Base-by-base conservation (phyloP, 2,113 vertebrate species). In the Sitta europaea region DNA sequence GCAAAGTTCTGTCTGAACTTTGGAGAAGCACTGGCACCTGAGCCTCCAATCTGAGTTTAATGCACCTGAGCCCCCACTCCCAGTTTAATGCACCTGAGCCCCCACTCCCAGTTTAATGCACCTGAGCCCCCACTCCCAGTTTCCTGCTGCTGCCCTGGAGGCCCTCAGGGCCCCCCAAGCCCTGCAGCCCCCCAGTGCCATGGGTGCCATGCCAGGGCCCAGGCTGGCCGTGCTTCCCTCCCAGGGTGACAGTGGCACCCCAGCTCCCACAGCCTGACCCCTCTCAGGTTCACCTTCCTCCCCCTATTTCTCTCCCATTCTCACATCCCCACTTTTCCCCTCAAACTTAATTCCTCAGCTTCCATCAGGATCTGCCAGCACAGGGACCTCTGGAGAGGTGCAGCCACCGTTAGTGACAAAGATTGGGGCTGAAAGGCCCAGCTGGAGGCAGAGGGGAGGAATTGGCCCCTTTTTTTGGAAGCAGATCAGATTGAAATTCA, bases 171-270 rank as follows among this genome's bases (percentile, higher is more conserved):
- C 12, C 3, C 29, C 47, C n/a, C 82, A 59, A 38, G 58, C 19
- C 24, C 48, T 79, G 31, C 27, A 62, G 1, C 25, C 33, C 18
- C 3, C 66, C 85, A 50, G 89, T 18, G 50, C 51, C 10, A 63
- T 0, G n/a, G n/a, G n/a, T n/a, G n/a, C 75, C 68, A 3, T 3
- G 40, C 12, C 79, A 36, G 73, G 36, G 8, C 63, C 8, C 51
- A 36, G 78, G 58, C 50, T 63, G 57, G 19, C 4, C 0, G 2
- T 0, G 24, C 2, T 5, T 21, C 67, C 10, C 11, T 7, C 83
- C 5, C 2, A 0, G 0, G 2, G 28, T 15, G 33, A 66, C 61
- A 12, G 18, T 23, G 0, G 2, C 43, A 54, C 43, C 53, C 47
- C 7, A 7, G 7, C 53, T 42, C 8, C 48, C 28, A 31, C 76